phyloP scores from a whole-genome alignment of 2,113 vertebrate species.

The Trogon melanurus region DNA sequence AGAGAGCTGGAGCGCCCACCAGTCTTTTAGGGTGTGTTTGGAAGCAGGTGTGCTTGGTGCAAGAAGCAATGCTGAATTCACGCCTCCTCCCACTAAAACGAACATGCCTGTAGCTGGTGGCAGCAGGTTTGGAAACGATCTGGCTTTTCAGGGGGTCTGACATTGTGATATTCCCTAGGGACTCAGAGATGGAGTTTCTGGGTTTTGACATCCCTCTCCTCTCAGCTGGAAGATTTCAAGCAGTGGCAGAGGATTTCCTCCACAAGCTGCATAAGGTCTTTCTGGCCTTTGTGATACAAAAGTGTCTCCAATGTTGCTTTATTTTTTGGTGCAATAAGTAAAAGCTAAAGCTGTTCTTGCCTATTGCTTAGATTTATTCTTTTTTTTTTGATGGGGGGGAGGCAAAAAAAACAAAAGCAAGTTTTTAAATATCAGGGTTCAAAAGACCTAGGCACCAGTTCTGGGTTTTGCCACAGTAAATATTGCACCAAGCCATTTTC shows the following conservation, averaged over 20 bases:
- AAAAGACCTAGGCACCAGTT: neutral
- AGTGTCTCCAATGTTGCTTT: neutral
- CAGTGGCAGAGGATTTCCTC: neutral
- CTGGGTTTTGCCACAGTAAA: neutral
- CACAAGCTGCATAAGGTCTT: neutral
- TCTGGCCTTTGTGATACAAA: neutral
- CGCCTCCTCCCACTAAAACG: too few species aligned
- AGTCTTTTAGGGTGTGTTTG: accelerated
- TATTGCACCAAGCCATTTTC: neutral
- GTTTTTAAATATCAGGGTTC: neutral
- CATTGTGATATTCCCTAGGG: accelerated
- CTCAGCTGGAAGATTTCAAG: neutral
- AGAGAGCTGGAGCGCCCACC: accelerated
- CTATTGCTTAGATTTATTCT: neutral
- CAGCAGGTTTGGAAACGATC: neutral
- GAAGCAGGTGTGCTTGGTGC: neutral
- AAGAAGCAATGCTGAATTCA: neutral
- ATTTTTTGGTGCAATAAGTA: neutral
- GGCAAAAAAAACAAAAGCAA: neutral
- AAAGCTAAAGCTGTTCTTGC: neutral
- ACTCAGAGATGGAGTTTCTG: neutral
- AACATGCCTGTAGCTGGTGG: accelerated
- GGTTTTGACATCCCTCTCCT: neutral
- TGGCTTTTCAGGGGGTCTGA: neutral
- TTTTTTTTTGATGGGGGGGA: too few species aligned